A percentile compares a stretch with the other conserved stretches of the same genome.
These are phyloP conservation scores for Nemotelus nigrinus DNA, from an alignment of 2,888 invertebrate genomes.

Conservation along the genomic window DNA sequence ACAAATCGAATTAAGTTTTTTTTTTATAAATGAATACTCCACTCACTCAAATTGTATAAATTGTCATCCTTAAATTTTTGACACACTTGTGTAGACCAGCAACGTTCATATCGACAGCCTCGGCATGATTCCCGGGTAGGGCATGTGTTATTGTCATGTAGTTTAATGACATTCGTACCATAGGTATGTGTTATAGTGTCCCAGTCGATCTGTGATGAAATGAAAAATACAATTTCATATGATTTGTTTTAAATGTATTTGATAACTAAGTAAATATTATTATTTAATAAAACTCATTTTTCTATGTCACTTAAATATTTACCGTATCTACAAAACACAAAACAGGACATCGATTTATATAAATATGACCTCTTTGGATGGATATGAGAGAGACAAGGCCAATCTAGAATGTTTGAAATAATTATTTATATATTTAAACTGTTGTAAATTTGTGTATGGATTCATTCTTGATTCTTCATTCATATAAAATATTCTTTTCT, in stretches of 20 bases:
- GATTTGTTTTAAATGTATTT: not conserved
- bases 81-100: conserved; percentile 61
- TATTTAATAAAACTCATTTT: too few relatives aligned
- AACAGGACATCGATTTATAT: conserved; percentile 77
- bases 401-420: conserved; percentile 67
- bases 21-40: not conserved
- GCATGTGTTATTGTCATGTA: conserved; percentile 32
- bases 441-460: not conserved
- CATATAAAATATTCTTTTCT: not conserved
- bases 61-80: conserved; percentile 61
- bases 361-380: conserved; percentile 84
- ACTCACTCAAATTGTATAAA: conserved; percentile 50
- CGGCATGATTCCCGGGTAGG: conserved; percentile 52
- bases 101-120: conserved; percentile 57
- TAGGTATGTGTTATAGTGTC: conserved; percentile 57
- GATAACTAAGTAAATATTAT: not conserved
- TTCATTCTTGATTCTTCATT: not conserved
- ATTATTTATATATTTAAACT: not conserved
- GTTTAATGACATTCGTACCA: conserved; percentile 58
- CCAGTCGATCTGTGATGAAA: conserved; percentile 58
- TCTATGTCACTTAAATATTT: conserved; percentile 38
- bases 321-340: conserved; percentile 77
- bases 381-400: conserved; percentile 77
- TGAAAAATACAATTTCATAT: conserved; percentile 4
- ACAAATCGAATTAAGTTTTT: too few relatives aligned